Evolutionary conservation across 2,113 vertebrate species (phyloP).

Genomic region (Chloropsis cyanopogon): DNA sequence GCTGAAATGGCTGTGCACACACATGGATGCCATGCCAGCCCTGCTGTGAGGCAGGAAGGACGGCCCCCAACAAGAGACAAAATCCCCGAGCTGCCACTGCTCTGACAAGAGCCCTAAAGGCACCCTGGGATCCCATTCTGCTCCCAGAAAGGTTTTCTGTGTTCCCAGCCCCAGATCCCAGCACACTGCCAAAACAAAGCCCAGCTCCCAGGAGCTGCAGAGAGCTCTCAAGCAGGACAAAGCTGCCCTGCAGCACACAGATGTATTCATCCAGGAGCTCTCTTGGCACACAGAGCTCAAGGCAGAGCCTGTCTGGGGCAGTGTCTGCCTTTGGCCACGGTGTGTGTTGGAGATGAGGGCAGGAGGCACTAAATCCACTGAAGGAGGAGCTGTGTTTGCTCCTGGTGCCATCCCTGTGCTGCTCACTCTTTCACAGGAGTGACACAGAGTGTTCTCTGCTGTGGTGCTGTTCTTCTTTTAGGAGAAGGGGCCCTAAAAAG

Average conservation of each 20-base stretch:
- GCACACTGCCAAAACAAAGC: neutral
- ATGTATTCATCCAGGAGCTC: neutral
- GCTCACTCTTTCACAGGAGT: neutral
- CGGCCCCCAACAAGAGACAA: neutral
- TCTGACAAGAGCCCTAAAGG: neutral
- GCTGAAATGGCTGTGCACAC: neutral
- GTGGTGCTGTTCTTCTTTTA: neutral
- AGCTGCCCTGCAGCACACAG: neutral
- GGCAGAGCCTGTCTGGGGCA: neutral
- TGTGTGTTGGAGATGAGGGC: neutral
- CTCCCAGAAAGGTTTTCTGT: neutral
- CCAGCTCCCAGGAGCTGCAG: neutral
- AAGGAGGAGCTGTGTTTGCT: neutral
- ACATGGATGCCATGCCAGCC: neutral
- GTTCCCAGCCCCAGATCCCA: neutral
- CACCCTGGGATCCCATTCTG: neutral
- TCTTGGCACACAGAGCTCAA: neutral
- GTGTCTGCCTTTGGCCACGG: neutral
- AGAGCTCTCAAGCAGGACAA: neutral
- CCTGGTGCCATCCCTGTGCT: neutral
- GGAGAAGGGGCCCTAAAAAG: neutral
- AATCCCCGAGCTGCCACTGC: neutral
- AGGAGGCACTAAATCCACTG: neutral
- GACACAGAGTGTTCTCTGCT: accelerated
- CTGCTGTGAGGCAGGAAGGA: neutral